Conservation (phyloP, 92 coral and sea anemone species). For the Epizoanthus illoricatus region DNA sequence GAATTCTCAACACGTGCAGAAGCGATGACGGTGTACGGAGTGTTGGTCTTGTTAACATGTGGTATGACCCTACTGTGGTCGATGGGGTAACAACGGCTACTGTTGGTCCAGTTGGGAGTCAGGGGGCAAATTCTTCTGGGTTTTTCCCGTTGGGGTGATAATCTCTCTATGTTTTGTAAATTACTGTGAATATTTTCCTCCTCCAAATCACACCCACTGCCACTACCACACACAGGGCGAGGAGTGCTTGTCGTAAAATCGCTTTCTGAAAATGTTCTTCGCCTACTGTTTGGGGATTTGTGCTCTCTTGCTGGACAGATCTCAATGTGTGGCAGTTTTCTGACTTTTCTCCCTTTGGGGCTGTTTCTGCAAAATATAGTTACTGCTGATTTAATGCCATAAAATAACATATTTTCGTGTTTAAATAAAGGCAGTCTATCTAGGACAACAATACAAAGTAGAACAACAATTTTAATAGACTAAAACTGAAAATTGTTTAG, state of each 20-base stretch:
- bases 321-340: slow-evolving; percentile 57
- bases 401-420: too few species aligned
- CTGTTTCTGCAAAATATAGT: slow-evolving; percentile 5
- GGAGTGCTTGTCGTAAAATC: slow-evolving; percentile 33
- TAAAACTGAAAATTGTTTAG: too few species aligned
- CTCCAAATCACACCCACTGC: neutral
- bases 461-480: too few species aligned
- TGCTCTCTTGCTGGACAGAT: slow-evolving; percentile 3
- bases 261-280: neutral
- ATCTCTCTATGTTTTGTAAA: neutral
- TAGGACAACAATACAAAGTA: too few species aligned
- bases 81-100: neutral
- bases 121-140: slow-evolving; percentile 25
- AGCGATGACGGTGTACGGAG: neutral
- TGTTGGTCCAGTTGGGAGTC: slow-evolving; percentile 12
- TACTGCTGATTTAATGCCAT: too few species aligned
- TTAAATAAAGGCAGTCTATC: too few species aligned
- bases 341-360: slow-evolving; percentile 54
- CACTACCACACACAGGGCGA: neutral
- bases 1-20: slow-evolving; percentile 48
- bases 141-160: neutral
- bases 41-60: neutral
- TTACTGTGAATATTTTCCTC: neutral
- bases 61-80: neutral
- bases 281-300: slow-evolving; percentile 31